These are phyloP conservation scores for Luscinia luscinia DNA, from an alignment of 2,797 vertebrate genomes.

Conservation along the genomic window DNA sequence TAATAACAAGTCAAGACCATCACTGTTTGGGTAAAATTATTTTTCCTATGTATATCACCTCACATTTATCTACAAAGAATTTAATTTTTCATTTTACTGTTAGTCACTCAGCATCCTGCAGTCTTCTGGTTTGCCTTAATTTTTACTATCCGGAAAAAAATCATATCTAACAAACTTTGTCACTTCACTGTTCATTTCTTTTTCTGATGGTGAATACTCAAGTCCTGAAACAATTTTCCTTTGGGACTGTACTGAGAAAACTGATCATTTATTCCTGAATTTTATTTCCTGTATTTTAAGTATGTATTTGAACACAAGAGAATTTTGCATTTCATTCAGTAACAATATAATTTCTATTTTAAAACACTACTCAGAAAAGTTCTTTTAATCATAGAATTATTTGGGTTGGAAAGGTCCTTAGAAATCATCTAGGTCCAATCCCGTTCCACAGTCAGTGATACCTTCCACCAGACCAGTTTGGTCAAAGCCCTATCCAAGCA, in stretches of 20 bases:
- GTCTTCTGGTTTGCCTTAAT: neutral
- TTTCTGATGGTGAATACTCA: neutral
- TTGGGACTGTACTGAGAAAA: neutral
- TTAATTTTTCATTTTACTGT: conserved; percentile 15
- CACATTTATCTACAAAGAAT: neutral
- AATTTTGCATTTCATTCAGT: neutral
- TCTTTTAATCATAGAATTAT: neutral
- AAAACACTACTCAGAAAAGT: neutral
- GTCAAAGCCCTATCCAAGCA: neutral
- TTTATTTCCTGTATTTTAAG: neutral
- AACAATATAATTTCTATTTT: neutral
- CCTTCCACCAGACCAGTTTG: neutral
- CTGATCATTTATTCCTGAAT: neutral
- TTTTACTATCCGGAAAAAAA: neutral
- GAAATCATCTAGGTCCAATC: neutral
- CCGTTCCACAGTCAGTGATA: fast-evolving
- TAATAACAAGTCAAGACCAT: neutral
- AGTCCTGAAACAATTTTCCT: neutral
- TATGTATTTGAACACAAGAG: neutral
- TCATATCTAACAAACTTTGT: neutral
- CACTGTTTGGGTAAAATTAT: neutral
- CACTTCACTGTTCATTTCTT: neutral
- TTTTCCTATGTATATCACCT: neutral
- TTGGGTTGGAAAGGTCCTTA: neutral
- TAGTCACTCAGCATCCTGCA: neutral